Evolutionary conservation across 2,797 vertebrate species (phyloP).

Genomic region (Platalea minor): DNA sequence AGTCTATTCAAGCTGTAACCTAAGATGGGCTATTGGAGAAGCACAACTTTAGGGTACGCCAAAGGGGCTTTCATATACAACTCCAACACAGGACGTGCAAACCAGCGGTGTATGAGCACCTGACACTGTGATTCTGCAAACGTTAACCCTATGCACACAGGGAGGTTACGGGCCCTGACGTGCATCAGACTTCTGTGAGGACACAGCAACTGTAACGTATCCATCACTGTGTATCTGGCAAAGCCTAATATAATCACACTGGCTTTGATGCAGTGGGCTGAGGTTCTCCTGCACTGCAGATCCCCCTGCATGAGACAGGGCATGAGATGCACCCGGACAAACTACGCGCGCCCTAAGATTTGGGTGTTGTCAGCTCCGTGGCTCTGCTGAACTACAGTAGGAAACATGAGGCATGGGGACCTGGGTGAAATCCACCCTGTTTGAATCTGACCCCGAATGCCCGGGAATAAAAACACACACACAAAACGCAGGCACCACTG

Average conservation of each 20-base stretch:
- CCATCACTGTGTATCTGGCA: neutral
- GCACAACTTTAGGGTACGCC: neutral
- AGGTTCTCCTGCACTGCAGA: neutral
- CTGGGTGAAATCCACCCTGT: constrained; percentile 10
- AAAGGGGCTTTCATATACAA: neutral
- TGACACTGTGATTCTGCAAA: neutral
- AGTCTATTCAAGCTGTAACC: neutral
- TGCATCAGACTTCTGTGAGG: neutral
- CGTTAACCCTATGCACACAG: neutral
- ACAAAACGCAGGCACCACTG: constrained; percentile 43
- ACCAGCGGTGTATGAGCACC: neutral
- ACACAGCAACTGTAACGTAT: neutral
- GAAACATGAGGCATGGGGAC: neutral
- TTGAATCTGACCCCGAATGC: constrained; percentile 26
- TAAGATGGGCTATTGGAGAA: neutral
- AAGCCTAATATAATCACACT: neutral
- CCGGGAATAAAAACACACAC: constrained; percentile 35
- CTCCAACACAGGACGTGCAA: neutral
- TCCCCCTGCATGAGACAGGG: neutral
- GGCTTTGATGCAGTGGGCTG: neutral
- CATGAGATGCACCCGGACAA: neutral
- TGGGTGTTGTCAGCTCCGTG: neutral
- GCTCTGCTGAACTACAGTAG: neutral
- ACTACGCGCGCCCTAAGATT: neutral
- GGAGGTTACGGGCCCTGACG: neutral